Evolutionary conservation across 1,140 invertebrate genomes (phyloP), one percentile per base, ranked within the genome.

Genomic region (Orius insidiosus): DNA sequence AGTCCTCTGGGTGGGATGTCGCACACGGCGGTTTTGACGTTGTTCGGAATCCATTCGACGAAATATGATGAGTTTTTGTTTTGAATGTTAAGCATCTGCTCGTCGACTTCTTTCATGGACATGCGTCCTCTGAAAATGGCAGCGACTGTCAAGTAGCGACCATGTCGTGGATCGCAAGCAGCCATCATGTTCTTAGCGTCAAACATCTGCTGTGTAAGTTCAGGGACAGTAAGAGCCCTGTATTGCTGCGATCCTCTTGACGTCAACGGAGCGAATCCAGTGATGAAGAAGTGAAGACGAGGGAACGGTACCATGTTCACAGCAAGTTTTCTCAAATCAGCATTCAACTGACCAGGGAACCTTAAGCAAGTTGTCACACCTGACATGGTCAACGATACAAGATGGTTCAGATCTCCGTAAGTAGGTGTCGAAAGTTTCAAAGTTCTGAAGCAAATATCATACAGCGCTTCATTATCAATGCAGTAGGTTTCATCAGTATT

Each of bases 301-400:
- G 92, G 90, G 66, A 92, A 95, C 38, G 89, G 90, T 38, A 95
- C 89, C 90, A 95, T 95, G 67, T 96, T 96, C 39, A 96, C 92
- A 41, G 90, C 92, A 52, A 96, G 63, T 68, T 96, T 96, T 43
- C 90, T 68, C 51, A 96, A 71, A 71, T 96, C 92, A 45, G 92
- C 87, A 61, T 85, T 85, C 49, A 81, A 57, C 55, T 78, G 74
- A 38, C 75, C 75, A 5, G 74, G 74, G 55, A 77, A 76, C 39
- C 76, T 41, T 15, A 63, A 55, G 55, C 69, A 75, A 10, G 81
- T 85, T 6, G 85, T 90, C 0, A 92, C 82, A 8, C 87, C 87
- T 41, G 85, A 89, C 85, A 84, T 82, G 59, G 74, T 86, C 34
- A 78, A n/a, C 53, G 80, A 85, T 33, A 77, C 81, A 24, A 87